Evolutionary conservation across 2,888 invertebrate species (phyloP).

Genomic region (Polyommatus icarus): DNA sequence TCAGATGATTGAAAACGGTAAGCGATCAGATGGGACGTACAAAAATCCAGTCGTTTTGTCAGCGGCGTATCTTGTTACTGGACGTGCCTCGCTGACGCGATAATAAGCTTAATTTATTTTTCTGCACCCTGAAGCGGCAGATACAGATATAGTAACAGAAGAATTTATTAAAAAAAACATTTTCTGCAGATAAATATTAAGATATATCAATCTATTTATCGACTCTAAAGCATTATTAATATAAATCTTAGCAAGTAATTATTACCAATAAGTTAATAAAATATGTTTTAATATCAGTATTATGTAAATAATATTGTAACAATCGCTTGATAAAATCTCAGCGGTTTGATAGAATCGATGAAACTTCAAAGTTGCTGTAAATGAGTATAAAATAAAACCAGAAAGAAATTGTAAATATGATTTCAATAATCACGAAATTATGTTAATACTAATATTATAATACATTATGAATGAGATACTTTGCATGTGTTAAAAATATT

Average conservation of each 20-base stretch:
- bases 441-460: conserved; percentile 3
- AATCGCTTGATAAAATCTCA: not conserved
- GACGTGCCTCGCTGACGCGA: conserved; percentile 12
- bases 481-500: conserved; percentile 11
- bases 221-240: no score
- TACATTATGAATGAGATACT: conserved; percentile 5
- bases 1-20: conserved; percentile 58
- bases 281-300: not conserved
- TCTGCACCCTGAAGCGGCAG: not conserved
- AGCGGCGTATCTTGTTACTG: conserved; percentile 31
- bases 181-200: no score
- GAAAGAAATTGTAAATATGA: conserved; percentile 1
- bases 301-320: not conserved
- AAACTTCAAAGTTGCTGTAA: not conserved
- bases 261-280: no score
- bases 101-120: conserved; percentile 14
- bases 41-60: conserved; percentile 12
- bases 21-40: conserved; percentile 56
- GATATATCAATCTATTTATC: no score
- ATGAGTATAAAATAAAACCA: not conserved
- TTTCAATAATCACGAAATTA: conserved; percentile 19
- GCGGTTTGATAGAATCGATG: not conserved
- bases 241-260: no score
- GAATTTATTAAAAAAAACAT: not conserved
- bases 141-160: not conserved